These are phyloP conservation scores for Mesembrinibis cayennensis DNA, from an alignment of 2,113 vertebrate genomes.

Conservation along the genomic window DNA sequence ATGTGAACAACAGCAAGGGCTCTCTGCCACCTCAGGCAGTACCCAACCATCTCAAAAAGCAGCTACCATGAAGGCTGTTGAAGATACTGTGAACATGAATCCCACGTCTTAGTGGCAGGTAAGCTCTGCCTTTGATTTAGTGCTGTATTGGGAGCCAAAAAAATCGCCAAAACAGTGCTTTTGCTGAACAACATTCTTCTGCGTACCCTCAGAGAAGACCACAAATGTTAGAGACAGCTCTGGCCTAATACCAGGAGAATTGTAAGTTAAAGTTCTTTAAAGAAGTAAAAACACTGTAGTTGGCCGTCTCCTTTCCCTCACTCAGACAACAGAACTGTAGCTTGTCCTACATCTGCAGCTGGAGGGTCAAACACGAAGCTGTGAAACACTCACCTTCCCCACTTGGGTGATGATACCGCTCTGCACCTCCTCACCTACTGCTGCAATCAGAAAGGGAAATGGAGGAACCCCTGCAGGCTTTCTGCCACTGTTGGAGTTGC, in stretches of 20 bases:
- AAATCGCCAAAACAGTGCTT: neutral
- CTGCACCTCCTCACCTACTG: neutral
- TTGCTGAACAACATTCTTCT: neutral
- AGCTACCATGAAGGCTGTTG: neutral
- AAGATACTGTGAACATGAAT: neutral
- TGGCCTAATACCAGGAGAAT: constrained; percentile 42
- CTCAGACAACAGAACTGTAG: constrained; percentile 18
- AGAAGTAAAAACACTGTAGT: neutral
- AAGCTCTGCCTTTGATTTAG: constrained; percentile 32
- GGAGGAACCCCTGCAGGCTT: constrained; percentile 21
- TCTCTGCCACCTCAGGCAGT: neutral
- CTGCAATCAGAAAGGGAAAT: constrained; percentile 53
- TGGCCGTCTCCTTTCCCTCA: constrained; percentile 15
- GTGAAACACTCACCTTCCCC: neutral
- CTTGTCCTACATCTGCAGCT: neutral
- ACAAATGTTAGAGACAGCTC: constrained; percentile 2
- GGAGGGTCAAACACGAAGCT: neutral
- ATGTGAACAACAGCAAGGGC: neutral
- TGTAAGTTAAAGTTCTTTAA: constrained; percentile 13
- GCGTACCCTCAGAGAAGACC: constrained; percentile 8
- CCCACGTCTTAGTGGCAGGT: neutral
- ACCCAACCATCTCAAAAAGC: neutral
- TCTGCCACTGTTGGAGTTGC: constrained; percentile 40
- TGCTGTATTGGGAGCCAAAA: neutral
- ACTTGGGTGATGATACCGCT: accelerated